These are phyloP conservation scores for Ophion costatus DNA, from an alignment of 2,888 invertebrate genomes.

Conservation along the genomic window DNA sequence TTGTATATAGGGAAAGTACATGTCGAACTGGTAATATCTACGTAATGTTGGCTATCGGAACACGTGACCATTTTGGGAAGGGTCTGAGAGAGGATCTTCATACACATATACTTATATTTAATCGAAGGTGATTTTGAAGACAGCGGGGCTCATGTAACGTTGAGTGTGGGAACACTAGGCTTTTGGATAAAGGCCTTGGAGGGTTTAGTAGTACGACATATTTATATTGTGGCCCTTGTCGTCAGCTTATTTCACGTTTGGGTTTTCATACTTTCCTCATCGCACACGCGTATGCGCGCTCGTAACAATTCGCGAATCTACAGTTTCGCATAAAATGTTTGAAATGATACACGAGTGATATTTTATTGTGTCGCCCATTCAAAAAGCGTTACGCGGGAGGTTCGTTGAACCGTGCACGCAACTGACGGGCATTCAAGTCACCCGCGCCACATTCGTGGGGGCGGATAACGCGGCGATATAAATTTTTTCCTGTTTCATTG, in stretches of 20 bases:
- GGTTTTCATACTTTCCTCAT: slow-evolving; percentile 1
- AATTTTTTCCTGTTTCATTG: background rate
- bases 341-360: background rate
- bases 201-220: background rate
- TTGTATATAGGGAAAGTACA: background rate
- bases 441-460: background rate
- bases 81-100: background rate
- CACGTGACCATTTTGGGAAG: background rate
- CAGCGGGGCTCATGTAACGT: background rate
- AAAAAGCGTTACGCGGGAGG: background rate
- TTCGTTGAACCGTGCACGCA: slow-evolving; percentile 9
- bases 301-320: background rate
- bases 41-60: background rate
- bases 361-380: background rate
- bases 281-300: background rate
- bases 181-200: background rate
- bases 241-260: background rate
- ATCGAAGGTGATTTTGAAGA: background rate
- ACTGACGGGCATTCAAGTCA: slow-evolving; percentile 40
- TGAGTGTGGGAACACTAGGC: background rate
- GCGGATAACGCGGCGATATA: background rate
- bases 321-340: background rate
- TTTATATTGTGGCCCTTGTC: background rate
- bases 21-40: background rate
- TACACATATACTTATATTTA: background rate